These are phyloP conservation scores for Micromesistius poutassou DNA, from an alignment of 2,797 vertebrate genomes.

Conservation along the genomic window DNA sequence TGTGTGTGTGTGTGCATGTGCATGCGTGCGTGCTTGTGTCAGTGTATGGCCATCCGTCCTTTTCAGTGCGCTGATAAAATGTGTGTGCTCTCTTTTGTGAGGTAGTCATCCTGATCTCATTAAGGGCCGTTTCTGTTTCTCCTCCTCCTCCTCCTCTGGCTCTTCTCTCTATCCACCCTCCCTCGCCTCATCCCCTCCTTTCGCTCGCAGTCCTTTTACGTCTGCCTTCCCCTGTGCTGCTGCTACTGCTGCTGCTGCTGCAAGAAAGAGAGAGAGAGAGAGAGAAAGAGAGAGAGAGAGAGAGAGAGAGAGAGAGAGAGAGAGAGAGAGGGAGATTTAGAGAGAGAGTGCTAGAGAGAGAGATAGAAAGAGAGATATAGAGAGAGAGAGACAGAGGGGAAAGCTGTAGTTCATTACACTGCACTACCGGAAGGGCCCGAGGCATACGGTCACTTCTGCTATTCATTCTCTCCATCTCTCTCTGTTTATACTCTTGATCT, in stretches of 20 bases:
- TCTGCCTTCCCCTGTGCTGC: slow-evolving; percentile 41
- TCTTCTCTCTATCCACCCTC: slow-evolving; percentile 4
- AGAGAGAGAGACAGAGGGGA: not conserved
- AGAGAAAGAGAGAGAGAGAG: slow-evolving; percentile 16
- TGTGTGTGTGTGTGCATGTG: slow-evolving; percentile 4
- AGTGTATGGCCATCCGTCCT: not conserved
- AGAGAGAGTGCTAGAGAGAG: slow-evolving; percentile 25
- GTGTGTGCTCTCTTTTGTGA: slow-evolving; percentile 63
- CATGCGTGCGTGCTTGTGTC: slow-evolving; percentile 21
- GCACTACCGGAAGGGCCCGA: slow-evolving; percentile 49
- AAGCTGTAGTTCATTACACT: slow-evolving; percentile 42
- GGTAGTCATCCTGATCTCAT: slow-evolving; percentile 79
- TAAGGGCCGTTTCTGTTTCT: slow-evolving; percentile 66
- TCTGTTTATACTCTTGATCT: slow-evolving; percentile 13
- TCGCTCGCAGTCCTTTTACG: slow-evolving; percentile 12
- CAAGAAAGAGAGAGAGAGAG: slow-evolving; percentile 26
- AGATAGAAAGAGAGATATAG: not conserved
- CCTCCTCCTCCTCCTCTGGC: slow-evolving; percentile 16
- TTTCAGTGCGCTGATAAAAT: slow-evolving; percentile 29
- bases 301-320: not conserved
- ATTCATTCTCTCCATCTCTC: slow-evolving; percentile 26
- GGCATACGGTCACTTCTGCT: slow-evolving; percentile 47
- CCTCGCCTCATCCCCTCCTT: slow-evolving; percentile 9
- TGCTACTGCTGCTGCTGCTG: slow-evolving; percentile 42
- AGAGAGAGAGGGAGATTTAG: not conserved